phyloP scores from a whole-genome alignment of 2,888 invertebrate species.

The Euspilapteryx auroguttella region DNA sequence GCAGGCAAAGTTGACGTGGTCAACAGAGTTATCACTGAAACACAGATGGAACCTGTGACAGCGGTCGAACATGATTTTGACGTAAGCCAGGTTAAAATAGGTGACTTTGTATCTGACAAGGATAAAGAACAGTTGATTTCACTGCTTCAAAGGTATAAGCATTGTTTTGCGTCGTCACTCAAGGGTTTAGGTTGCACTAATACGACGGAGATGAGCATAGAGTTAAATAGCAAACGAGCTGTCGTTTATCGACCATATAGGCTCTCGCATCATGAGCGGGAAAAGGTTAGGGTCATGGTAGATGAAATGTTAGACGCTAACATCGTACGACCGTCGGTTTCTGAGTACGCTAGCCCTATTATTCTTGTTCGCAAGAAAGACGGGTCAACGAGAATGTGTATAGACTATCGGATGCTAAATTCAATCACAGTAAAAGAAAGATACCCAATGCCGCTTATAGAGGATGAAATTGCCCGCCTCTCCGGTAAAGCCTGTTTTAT shows the following conservation, averaged over 20 bases:
- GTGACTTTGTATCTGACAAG: background rate
- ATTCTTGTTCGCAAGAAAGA: background rate
- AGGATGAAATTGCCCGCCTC: slow-evolving; percentile 1
- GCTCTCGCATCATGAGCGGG: background rate
- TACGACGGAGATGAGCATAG: background rate
- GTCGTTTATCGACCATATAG: background rate
- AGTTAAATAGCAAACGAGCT: background rate
- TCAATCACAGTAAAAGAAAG: slow-evolving; percentile 4
- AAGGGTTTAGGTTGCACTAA: background rate
- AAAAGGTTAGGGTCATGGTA: background rate
- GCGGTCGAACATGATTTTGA: background rate
- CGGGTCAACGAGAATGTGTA: slow-evolving; percentile 4
- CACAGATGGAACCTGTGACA: background rate
- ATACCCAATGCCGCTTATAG: slow-evolving; percentile 1
- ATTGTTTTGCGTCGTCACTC: background rate
- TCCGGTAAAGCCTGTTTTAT: no score
- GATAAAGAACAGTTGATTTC: background rate
- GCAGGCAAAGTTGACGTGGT: background rate
- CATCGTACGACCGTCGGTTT: background rate
- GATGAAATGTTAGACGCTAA: background rate
- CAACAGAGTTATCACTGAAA: background rate
- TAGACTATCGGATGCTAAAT: slow-evolving; percentile 8
- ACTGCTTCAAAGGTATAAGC: background rate
- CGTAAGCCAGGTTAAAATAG: background rate
- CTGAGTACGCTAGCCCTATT: background rate